Base-by-base conservation (phyloP, 2,113 vertebrate species). In the Illadopsis cleaveri region DNA sequence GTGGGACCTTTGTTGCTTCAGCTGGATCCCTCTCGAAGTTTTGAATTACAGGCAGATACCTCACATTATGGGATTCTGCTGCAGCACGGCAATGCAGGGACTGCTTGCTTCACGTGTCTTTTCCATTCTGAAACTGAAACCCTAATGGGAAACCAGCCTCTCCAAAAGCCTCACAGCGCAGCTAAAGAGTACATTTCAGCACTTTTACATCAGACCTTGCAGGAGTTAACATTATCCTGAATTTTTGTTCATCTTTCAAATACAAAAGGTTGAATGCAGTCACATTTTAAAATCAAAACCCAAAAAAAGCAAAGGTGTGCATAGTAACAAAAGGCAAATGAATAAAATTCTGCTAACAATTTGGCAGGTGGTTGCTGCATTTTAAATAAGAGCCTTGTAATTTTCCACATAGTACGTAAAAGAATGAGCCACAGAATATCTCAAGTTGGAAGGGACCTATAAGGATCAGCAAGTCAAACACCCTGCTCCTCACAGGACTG, bases 81-180 rank as follows among this genome's bases (percentile, higher is more conserved):
- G 78, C 78, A 95, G 89, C 75, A 60, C 1, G 4, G 90, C 79
- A 73, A 64, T 68, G 79, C 62, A 68, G 76, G 69, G 93, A 24
- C 76, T 94, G 79, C 87, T 70, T 70, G 75, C 71, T 82, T n/a
- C 75, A 90, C 17, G 9, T 93, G 94, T 71, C 93, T 90, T 97
- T 94, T 94, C 88, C 95, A 95, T 94, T 94, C 90, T 94, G 93
- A 90, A 95, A 94, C 18, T 54, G 76, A 96, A 91, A 91, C 68
- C 75, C 60, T 83, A 75, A 62, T 93, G 92, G 85, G 93, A 96
- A 96, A 93, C n/a, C 23, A 66, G 51, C 35, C 54, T 62, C 33
- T 77, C 47, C 35, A 90, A 42, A 71, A 73, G 70, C 24, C 78
- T 73, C 4, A 27, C 58, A 72, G 15, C 90, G 58, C 77, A 65